phyloP scores from a whole-genome alignment of 23 tunicate genomes.

The Aplidium turbinatum region DNA sequence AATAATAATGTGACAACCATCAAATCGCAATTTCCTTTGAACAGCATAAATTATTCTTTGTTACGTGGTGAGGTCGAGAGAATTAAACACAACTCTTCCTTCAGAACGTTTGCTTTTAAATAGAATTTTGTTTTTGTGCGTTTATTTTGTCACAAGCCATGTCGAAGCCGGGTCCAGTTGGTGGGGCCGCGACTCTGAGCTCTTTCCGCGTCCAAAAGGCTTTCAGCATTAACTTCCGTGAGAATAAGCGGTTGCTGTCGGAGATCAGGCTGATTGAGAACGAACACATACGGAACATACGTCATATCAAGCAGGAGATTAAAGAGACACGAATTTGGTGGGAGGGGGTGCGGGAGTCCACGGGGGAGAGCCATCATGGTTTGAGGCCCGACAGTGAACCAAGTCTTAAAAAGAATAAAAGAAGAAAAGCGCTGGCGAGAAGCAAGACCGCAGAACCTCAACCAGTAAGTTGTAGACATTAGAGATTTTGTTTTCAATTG shows the following conservation, averaged over 20 bases:
- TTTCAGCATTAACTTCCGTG: constrained; percentile 83
- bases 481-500: no score
- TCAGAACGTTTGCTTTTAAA: no score
- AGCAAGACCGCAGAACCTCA: constrained; percentile 36
- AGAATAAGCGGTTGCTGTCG: constrained; percentile 68
- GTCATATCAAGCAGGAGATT: constrained; percentile 79
- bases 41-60: no score
- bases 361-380: constrained; percentile 70
- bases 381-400: constrained; percentile 42
- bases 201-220: constrained; percentile 86
- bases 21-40: no score
- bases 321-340: constrained; percentile 80
- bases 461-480: constrained; percentile 21
- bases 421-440: constrained; percentile 3
- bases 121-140: no score
- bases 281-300: constrained; percentile 72
- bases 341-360: constrained; percentile 52
- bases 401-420: constrained; percentile 2
- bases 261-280: constrained; percentile 68
- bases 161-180: constrained; percentile 63
- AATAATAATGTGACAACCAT: no score
- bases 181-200: constrained; percentile 79
- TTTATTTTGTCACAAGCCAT: no score
- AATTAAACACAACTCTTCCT: no score
- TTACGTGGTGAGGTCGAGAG: no score